Evolutionary conservation across 1,140 invertebrate genomes (phyloP).

Genomic region (Odontomachus brunneus): DNA sequence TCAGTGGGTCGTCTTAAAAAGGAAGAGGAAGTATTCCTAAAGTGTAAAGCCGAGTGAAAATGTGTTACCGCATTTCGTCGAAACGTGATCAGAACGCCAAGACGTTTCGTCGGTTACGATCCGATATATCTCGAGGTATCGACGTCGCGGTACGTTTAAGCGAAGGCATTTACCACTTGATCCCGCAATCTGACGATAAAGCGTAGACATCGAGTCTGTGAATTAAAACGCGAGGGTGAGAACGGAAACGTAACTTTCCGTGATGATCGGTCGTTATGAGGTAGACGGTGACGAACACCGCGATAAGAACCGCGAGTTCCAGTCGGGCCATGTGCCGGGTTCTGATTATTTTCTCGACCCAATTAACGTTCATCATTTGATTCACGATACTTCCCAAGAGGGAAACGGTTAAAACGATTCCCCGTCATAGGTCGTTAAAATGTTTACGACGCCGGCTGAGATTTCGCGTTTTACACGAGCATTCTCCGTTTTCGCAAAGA

Average conservation of each 20-base stretch:
- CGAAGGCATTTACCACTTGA: background rate
- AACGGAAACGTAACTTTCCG: constrained; percentile 14
- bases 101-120: constrained; percentile 4
- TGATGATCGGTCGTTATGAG: background rate
- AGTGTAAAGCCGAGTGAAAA: background rate
- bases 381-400: background rate
- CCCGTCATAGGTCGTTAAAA: constrained; percentile 47
- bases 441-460: constrained; percentile 48
- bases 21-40: background rate
- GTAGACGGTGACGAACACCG: background rate
- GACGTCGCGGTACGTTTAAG: constrained; percentile 9
- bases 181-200: background rate
- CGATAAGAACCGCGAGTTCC: background rate
- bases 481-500: constrained; percentile 1
- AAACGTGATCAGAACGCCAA: background rate
- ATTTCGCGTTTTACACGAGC: constrained; percentile 18
- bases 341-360: constrained; percentile 63
- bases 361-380: constrained; percentile 50
- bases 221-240: background rate
- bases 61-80: background rate
- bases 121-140: background rate
- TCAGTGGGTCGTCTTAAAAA: background rate
- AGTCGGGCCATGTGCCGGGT: constrained; percentile 44
- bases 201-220: background rate
- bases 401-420: constrained; percentile 23